Conservation (phyloP, 2,113 vertebrate species). For the Crotophaga sulcirostris region DNA sequence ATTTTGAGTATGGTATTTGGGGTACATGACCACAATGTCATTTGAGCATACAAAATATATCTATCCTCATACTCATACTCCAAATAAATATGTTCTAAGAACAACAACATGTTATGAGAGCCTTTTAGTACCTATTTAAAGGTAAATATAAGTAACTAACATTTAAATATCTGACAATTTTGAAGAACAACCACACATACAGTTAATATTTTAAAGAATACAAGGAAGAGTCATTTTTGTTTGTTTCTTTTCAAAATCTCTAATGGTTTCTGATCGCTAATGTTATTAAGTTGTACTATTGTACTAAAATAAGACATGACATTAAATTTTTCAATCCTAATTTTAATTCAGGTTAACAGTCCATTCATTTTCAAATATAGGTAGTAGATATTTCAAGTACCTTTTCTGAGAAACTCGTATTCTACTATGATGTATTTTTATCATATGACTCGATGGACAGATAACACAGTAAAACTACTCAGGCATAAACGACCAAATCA, state of each 20-base stretch:
- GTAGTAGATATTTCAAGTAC: background rate
- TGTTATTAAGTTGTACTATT: background rate
- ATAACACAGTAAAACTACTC: background rate
- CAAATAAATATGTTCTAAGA: background rate
- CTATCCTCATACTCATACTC: background rate
- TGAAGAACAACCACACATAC: background rate
- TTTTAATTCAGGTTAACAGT: background rate
- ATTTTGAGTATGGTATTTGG: background rate
- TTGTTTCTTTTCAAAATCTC: background rate
- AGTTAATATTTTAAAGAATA: background rate
- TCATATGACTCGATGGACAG: background rate
- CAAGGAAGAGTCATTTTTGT: background rate
- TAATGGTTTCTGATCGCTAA: background rate
- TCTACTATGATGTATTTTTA: rapidly evolving
- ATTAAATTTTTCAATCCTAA: background rate
- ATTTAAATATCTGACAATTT: background rate
- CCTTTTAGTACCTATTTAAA: background rate
- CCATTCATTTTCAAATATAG: background rate
- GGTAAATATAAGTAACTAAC: background rate
- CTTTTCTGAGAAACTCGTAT: background rate
- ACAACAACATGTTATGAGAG: background rate
- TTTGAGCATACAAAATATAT: background rate
- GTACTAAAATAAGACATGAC: background rate
- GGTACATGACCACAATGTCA: background rate
- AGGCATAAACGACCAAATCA: background rate